Conservation (phyloP, 2,888 invertebrate genomes). For the Drosophila meridiana region DNA sequence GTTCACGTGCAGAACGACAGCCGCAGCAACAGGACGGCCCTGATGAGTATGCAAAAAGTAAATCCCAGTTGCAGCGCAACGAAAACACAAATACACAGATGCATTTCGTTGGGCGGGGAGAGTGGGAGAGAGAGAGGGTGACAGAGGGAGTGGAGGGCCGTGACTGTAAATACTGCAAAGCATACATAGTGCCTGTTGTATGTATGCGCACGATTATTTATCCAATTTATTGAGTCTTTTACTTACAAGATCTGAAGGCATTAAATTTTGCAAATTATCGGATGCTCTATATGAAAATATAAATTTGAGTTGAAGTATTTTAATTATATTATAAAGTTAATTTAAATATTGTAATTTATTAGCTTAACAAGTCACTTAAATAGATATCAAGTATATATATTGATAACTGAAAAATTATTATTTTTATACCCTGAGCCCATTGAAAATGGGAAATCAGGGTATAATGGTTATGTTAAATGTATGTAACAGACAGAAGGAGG, state of each 20-base stretch:
- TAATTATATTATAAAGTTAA: too few species aligned
- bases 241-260: not conserved
- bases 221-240: not conserved
- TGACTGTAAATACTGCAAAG: slow-evolving; percentile 38
- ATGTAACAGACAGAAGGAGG: too few species aligned
- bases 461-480: too few species aligned
- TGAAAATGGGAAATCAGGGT: too few species aligned
- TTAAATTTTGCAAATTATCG: not conserved
- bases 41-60: slow-evolving; percentile 52
- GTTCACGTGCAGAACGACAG: slow-evolving; percentile 24
- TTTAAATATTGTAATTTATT: not conserved
- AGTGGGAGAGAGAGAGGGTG: too few species aligned
- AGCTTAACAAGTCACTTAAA: not conserved
- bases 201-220: slow-evolving; percentile 1
- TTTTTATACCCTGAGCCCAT: too few species aligned
- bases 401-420: not conserved
- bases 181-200: slow-evolving; percentile 8
- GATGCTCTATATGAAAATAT: not conserved
- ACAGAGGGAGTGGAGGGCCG: not conserved
- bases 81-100: slow-evolving; percentile 46
- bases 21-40: slow-evolving; percentile 25
- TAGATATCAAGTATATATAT: not conserved
- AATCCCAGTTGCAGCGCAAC: slow-evolving; percentile 62
- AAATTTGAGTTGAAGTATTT: not conserved
- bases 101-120: not conserved